Base-by-base conservation (phyloP, 2,113 vertebrate species). In the Herpailurus yagouaroundi region DNA sequence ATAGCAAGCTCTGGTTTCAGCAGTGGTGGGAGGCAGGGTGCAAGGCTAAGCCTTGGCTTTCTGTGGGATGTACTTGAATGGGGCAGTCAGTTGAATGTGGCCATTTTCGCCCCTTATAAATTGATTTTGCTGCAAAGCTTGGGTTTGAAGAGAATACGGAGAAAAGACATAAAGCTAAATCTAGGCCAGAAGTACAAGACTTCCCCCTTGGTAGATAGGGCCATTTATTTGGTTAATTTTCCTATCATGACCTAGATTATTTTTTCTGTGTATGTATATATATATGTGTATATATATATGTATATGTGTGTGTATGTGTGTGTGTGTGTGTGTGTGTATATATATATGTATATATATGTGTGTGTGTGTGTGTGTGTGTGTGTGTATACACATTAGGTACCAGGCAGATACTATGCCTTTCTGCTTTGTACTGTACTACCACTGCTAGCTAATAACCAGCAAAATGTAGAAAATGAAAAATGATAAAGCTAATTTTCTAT, bases 381-480 rank as follows among this genome's bases (percentile, higher is more conserved):
- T 64, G 27, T 74, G 11, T 45, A 1, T 80, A 68, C 79, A 64
- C 31, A 79, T 55, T 45, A 95, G 76, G 89, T 98, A 97, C 74
- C 79, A 96, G 96, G 95, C 92, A 97, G 96, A 97, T 50, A 95
- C 71, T 77, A 94, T 95, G 95, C 89, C 97, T 98, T 97, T 98
- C 96, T 98, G 95, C 95, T 97, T 95, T 87, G 89, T 95, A 98
- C 97, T 91, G 12, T 96, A 98, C 76, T 97, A 95, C 33, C 92
- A 96, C 96, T 98, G 96, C 97, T 98, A 98, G 95, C 74, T 92
- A 97, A 93, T 87, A 97, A 98, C 96, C 94, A 98, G 96, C 95
- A 98, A 97, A 97, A 97, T 94, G 77, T 97, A 94, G 85, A 91
- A 97, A 96, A 73, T 87, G 15, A 69, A 89, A 95, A 86, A 87